Evolutionary conservation across 2,888 invertebrate species (phyloP).

Genomic region (Ypsolopha scabrella): DNA sequence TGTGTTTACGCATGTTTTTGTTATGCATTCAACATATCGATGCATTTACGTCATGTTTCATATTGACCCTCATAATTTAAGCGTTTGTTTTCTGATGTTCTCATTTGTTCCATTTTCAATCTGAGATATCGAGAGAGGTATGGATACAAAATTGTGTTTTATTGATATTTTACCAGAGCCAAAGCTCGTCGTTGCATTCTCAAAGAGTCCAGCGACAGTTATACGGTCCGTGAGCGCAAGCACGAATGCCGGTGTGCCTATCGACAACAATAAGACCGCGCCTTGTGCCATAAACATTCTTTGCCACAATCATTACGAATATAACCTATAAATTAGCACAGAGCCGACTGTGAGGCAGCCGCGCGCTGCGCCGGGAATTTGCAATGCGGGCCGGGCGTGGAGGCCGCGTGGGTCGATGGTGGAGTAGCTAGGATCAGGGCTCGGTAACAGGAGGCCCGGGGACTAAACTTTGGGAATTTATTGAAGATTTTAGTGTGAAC

Average conservation of each 20-base stretch:
- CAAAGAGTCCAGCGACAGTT: conserved; percentile 38
- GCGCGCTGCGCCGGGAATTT: conserved; percentile 39
- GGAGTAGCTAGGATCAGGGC: too few relatives aligned
- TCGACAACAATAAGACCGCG: conserved; percentile 63
- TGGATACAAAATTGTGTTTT: conserved; percentile 55
- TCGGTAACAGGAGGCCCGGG: too few relatives aligned
- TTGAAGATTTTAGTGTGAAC: too few relatives aligned
- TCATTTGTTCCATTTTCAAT: conserved; percentile 14
- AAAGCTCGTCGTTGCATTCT: conserved; percentile 44
- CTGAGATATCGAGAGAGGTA: conserved; percentile 25
- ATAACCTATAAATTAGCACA: conserved; percentile 63
- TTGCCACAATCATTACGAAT: conserved; percentile 61
- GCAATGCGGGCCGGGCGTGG: conserved; percentile 34
- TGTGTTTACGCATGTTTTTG: conserved; percentile 18
- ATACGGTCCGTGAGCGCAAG: conserved; percentile 44
- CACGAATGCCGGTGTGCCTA: conserved; percentile 39
- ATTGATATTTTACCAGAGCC: conserved; percentile 59
- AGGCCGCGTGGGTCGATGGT: background rate
- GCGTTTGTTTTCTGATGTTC: conserved; percentile 16
- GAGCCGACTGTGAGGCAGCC: conserved; percentile 42
- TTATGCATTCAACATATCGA: conserved; percentile 22
- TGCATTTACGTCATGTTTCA: conserved; percentile 25
- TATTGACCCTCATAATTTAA: conserved; percentile 30
- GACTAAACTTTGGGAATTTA: too few relatives aligned
- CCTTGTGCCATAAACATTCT: conserved; percentile 64